Conservation (phyloP, 2,797 vertebrate species). For the Cottoperca gobio region DNA sequence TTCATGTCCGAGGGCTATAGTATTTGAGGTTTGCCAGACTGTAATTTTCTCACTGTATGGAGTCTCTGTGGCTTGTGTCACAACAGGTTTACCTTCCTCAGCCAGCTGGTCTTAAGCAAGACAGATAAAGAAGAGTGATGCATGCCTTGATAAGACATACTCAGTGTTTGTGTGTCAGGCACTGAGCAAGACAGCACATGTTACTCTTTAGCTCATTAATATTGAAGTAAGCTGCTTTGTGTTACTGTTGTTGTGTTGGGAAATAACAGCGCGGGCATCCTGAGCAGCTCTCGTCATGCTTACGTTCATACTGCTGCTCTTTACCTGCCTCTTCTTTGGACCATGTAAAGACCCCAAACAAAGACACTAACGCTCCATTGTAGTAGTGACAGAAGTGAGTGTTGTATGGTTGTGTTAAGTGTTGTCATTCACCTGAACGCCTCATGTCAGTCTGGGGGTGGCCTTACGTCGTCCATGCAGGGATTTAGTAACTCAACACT, state of each 20-base stretch:
- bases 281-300: background rate
- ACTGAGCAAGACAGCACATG: constrained; percentile 38
- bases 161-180: constrained; percentile 12
- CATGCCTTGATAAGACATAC: constrained; percentile 39
- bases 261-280: constrained; percentile 23
- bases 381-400: constrained; percentile 31
- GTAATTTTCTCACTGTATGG: constrained; percentile 47
- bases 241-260: constrained; percentile 1
- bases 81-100: constrained; percentile 53
- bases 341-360: constrained; percentile 53
- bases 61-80: constrained; percentile 53
- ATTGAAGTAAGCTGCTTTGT: background rate
- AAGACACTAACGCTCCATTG: constrained; percentile 44
- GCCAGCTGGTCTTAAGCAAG: constrained; percentile 58
- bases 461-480: constrained; percentile 28
- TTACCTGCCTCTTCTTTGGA: constrained; percentile 38
- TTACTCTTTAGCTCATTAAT: constrained; percentile 1
- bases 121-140: constrained; percentile 17
- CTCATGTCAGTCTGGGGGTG: constrained; percentile 16
- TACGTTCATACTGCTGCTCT: constrained; percentile 9
- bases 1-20: constrained; percentile 43
- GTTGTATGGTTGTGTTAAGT: constrained; percentile 27
- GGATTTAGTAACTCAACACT: constrained; percentile 48
- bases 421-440: constrained; percentile 55
- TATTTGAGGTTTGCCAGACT: constrained; percentile 48